Base-by-base conservation (phyloP, 2,797 vertebrate species). In the Stomatorhinus walkeri region DNA sequence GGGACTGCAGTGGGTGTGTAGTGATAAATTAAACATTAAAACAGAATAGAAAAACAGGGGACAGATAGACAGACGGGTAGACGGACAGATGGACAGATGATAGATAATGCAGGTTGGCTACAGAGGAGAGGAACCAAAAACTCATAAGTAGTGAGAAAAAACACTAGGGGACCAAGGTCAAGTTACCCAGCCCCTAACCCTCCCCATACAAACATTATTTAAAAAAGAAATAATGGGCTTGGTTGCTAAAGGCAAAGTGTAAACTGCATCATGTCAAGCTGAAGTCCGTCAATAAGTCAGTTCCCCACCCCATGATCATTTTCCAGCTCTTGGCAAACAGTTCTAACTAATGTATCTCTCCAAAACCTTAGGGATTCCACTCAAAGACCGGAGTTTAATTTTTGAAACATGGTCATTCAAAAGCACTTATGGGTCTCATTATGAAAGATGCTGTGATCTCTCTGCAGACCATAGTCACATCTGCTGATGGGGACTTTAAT, bases 341-440 rank as follows among this genome's bases (percentile, higher is more conserved):
- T 9, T 43, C 40, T 49, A 22, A 46, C 40, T 6, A 85, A 85
- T 49, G 43, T 10, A 28, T 61, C 51, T 40, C 22, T 83, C 22
- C 16, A 83, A 28, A 89, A 85, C 36, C 88, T 40, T 12, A n/a
- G 46, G 16, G 36, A 68, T 86, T 72, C 22, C 56, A 40, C 85
- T 86, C n/a, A 32, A 24, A 48, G 61, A 61, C 32, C 24, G 40
- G 36, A 72, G 88, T 76, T 86, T 86, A 64, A 36, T 64, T 86
- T 86, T 86, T 46, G 8, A 64, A 64, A 36, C 81, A 52, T 22
- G 54, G 36, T 85, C 88, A 12, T 7, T 68, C 7, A 19, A 89
- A 85, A 89, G 28, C 24, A 28, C 52, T 85, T 68, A 49, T 89
- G 84, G 68, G 83, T 14, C 59, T 61, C 84, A 51, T 88, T 59